Evolutionary conservation across 2,113 vertebrate species (phyloP).

Genomic region (Chamaetylas fuelleborni): DNA sequence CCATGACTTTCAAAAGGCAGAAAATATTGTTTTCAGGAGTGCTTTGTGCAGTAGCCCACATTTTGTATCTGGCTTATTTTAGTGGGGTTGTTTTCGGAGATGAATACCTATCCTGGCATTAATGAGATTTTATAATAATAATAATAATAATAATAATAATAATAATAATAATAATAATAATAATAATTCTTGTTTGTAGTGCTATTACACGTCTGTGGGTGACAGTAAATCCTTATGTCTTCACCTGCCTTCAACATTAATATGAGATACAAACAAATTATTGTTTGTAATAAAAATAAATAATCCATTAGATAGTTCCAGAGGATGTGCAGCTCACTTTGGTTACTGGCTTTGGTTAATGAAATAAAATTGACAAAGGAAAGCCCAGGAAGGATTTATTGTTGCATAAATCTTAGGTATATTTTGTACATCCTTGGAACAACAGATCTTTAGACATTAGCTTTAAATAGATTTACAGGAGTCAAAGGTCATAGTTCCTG

Average conservation of each 20-base stretch:
- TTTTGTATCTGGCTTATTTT: not conserved
- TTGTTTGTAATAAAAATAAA: slow-evolving; percentile 54
- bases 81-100: not conserved
- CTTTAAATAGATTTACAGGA: slow-evolving; percentile 71
- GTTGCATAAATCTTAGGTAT: slow-evolving; percentile 65
- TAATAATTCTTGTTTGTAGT: not conserved
- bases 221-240: slow-evolving; percentile 43
- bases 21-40: not conserved
- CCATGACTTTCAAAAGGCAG: not conserved
- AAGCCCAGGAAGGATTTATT: slow-evolving; percentile 43
- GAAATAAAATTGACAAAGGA: slow-evolving; percentile 53
- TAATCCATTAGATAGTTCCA: slow-evolving; percentile 54
- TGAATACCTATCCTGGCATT: not conserved
- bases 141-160: not conserved
- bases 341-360: slow-evolving; percentile 45
- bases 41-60: not conserved
- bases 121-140: not conserved
- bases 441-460: slow-evolving; percentile 59
- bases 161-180: not conserved
- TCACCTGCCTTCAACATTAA: slow-evolving; percentile 50
- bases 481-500: slow-evolving; percentile 70
- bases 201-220: not conserved
- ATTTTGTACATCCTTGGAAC: slow-evolving; percentile 66
- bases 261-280: slow-evolving; percentile 51
- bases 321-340: slow-evolving; percentile 41